Evolutionary conservation across 2,888 invertebrate species (phyloP).

Genomic region (Scaptodrosophila latifasciaeformis): DNA sequence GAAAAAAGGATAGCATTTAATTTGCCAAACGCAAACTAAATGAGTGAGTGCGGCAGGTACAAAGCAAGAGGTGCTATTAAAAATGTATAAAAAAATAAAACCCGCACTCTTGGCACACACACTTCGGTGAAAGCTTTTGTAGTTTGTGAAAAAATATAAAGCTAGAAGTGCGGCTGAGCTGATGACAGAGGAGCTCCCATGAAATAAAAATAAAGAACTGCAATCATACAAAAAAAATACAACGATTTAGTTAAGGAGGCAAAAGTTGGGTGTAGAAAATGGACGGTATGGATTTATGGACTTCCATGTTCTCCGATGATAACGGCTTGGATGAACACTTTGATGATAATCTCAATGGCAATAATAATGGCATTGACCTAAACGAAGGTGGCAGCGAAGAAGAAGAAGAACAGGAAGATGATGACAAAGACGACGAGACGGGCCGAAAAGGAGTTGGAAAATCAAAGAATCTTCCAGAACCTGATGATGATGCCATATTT

Average conservation of each 20-base stretch:
- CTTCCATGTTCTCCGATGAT: slow-evolving; percentile 66
- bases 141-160: slow-evolving; percentile 16
- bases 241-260: background rate
- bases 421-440: slow-evolving; percentile 6
- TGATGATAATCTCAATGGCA: slow-evolving; percentile 21
- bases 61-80: too few species aligned
- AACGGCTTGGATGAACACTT: slow-evolving; percentile 16
- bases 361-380: slow-evolving; percentile 7
- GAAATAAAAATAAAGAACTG: slow-evolving; percentile 23
- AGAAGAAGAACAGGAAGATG: slow-evolving; percentile 14
- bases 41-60: too few species aligned
- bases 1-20: too few species aligned
- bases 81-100: background rate
- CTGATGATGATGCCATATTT: slow-evolving; percentile 66
- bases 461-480: slow-evolving; percentile 32
- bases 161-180: slow-evolving; percentile 3
- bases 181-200: background rate
- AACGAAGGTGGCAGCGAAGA: slow-evolving; percentile 13
- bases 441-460: background rate
- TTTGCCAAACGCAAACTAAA: too few species aligned
- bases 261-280: slow-evolving; percentile 35
- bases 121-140: too few species aligned
- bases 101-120: too few species aligned
- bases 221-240: slow-evolving; percentile 16
- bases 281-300: slow-evolving; percentile 69